Evolutionary conservation across 2,888 invertebrate genomes (phyloP), one percentile per base, ranked within the genome.

Genomic region (Acronicta psi): DNA sequence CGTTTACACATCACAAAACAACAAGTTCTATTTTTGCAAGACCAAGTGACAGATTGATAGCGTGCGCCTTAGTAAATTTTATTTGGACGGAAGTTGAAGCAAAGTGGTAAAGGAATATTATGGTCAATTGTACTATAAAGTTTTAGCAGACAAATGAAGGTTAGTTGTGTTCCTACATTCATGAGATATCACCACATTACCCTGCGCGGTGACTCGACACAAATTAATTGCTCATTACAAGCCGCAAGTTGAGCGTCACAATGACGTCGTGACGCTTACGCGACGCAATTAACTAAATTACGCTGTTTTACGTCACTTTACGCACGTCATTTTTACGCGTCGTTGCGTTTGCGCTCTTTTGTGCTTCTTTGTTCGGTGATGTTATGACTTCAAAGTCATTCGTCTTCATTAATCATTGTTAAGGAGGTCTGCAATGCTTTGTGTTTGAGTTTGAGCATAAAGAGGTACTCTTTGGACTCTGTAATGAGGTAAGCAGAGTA

Each of bases 361-460:
- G 51, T 71, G 41, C 31, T 42, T 55, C 47, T 55, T 69, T 73
- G 69, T 66, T 36, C 47, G 47, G 54, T 60, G 42, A 58, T 67
- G 54, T 69, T 55, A 46, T 54, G 61, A 58, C 69, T 62, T 59
- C 56, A 64, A 61, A 73, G 73, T 68, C 57, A 57, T 54, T 64
- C 57, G 45, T 68, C 52, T 65, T 73, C 73, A 76, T 73, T 69
- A 73, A 73, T 73, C 69, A 73, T 65, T 55, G 68, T 49, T 67
- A 20, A 46, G 40, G 41, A 45, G 52, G 61, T 38, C 43, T 52
- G 66, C 46, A 34, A 42, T 46, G 45, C 46, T 56, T 47, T 66
- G 66, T 50, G 34, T 45, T 34, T 29, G 49, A 64, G 47, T 54
- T 49, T 36, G 44, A 46, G 40, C 57, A 34, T 50, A 40, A 46